These are phyloP conservation scores for Bergia sp. DNA, from an alignment of 92 coral and sea anemone species.

Conservation along the genomic window DNA sequence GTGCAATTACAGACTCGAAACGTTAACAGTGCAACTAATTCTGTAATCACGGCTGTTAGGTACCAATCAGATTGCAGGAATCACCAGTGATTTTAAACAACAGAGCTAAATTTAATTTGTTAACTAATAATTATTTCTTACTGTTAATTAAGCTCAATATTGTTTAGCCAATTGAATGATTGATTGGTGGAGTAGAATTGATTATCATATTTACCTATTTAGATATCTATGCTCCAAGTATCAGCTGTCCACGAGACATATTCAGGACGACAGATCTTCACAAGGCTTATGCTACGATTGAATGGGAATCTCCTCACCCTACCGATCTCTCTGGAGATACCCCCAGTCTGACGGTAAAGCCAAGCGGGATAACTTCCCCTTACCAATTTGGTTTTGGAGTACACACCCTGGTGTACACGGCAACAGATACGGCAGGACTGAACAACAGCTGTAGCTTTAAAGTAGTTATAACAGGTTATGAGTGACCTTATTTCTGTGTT, in stretches of 20 bases:
- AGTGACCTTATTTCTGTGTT: too few relatives aligned
- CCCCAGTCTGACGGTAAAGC: constrained; percentile 30
- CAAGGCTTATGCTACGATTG: constrained; percentile 50
- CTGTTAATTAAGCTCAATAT: too few relatives aligned
- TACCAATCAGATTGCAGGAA: too few relatives aligned
- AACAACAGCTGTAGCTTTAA: constrained; percentile 45
- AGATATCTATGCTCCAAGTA: constrained; percentile 58
- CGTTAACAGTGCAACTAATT: too few relatives aligned
- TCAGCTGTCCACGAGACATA: constrained; percentile 55
- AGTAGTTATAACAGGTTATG: constrained; percentile 58
- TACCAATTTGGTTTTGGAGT: constrained; percentile 50
- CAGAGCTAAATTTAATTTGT: too few relatives aligned
- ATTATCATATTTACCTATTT: neutral
- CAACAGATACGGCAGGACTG: constrained; percentile 56
- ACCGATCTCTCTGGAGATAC: constrained; percentile 66
- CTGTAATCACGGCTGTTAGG: too few relatives aligned
- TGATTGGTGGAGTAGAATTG: too few relatives aligned
- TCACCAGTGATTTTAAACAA: too few relatives aligned
- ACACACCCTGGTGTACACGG: constrained; percentile 43
- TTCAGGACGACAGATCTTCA: constrained; percentile 49
- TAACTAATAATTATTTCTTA: too few relatives aligned
- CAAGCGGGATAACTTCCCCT: constrained; percentile 42
- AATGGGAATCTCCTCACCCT: constrained; percentile 60
- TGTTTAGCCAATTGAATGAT: too few relatives aligned
- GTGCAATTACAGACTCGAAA: too few relatives aligned